phyloP scores from a whole-genome alignment of 2,888 invertebrate genomes.

The Cosmorhoe ocellata region DNA sequence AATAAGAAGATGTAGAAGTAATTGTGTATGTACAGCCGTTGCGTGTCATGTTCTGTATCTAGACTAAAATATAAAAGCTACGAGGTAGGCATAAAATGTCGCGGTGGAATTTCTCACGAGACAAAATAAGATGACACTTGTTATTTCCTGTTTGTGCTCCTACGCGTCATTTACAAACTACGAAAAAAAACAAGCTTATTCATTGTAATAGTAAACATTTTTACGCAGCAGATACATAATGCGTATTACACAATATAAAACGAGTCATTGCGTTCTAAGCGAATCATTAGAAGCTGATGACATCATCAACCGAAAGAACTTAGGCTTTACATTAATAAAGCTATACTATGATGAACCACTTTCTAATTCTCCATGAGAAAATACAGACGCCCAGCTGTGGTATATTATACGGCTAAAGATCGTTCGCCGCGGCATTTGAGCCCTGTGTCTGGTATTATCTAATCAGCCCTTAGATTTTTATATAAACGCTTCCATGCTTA shows the following conservation, averaged over 20 bases:
- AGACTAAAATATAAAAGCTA: background rate
- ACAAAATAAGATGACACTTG: background rate
- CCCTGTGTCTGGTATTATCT: no score
- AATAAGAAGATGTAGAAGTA: no score
- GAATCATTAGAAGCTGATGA: slow-evolving; percentile 4
- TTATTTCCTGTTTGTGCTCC: slow-evolving; percentile 14
- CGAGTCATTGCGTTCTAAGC: background rate
- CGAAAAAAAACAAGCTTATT: slow-evolving; percentile 12
- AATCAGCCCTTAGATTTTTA: no score
- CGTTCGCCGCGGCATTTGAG: no score
- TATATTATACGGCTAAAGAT: no score
- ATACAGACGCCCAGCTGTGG: no score
- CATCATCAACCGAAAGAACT: slow-evolving; percentile 7
- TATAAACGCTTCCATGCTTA: no score
- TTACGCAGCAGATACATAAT: slow-evolving; percentile 1
- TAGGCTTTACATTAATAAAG: no score
- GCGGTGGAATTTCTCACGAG: slow-evolving; percentile 5
- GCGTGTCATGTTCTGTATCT: no score
- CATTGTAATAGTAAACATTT: slow-evolving; percentile 6
- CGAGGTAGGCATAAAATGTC: background rate
- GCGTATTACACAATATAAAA: background rate
- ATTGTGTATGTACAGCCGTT: no score
- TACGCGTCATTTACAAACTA: background rate
- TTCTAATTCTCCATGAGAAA: no score
- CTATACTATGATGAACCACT: no score